Evolutionary conservation across 1,140 invertebrate species (phyloP), one percentile per base, ranked within the genome.

Genomic region (Neuroterus valhalla): DNA sequence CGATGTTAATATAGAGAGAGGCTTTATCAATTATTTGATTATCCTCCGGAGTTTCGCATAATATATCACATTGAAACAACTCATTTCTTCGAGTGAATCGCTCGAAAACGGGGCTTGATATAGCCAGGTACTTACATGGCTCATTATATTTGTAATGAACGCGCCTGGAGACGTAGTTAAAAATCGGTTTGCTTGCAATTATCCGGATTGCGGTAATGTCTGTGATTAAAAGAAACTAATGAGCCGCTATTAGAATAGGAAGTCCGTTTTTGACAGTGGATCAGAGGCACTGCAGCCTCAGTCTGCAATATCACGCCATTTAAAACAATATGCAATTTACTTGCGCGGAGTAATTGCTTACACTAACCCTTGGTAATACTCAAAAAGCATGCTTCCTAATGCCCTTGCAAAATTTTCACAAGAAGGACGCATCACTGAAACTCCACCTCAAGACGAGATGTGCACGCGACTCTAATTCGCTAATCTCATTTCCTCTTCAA

Each of bases 181-280:
- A 62, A 3, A 62, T 62, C 55, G 55, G 26, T 15, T n/a, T 31
- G 23, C 55, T 62, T 62, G 55, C 31, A 85, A 87, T 86, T 87
- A 87, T 84, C 76, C 81, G 76, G 81, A 85, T 86, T 84, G 85
- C 78, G 70, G 78, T 88, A 87, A 88, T 87, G 82, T 77, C 78
- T 78, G 86, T 85, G 82, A 88, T 88, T 87, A 88, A 88, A 86
- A 84, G 82, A 85, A 85, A 68, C 78, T 88, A 87, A 88, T 86
- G 85, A 88, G 84, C 82, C 74, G 77, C 79, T 79, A 85, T 86
- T 85, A 85, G 84, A 85, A 87, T 85, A 62, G 55, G 75, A 70
- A 75, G 77, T 69, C 71, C 69, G 74, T 80, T 78, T 82, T 80
- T 81, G 70, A 70, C 38, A 15, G 68, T 55, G 75, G 72, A 68